Base-by-base conservation (phyloP, 1,140 invertebrate genomes). In the Monochamus saltuarius region DNA sequence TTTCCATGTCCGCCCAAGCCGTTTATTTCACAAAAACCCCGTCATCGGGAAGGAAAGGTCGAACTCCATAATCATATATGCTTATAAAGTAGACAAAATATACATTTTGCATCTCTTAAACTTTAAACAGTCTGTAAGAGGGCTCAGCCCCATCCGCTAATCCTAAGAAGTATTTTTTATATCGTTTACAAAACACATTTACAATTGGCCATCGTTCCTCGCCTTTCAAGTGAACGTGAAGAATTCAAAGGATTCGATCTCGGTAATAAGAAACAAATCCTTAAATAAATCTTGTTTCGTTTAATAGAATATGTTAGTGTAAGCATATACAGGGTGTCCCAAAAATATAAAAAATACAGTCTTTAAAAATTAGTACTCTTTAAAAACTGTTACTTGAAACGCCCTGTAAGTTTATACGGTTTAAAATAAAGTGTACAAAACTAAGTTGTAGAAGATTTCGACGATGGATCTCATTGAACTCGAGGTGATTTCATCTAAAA, bases 401-500 rank as follows among this genome's bases (percentile, higher is more conserved):
- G 6, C 22, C 22, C 22, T 29, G 6, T 29, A 29, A 2, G 6
- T 29, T 6, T 2, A 29, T 29, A 3, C 6, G 6, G 22, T 29
- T 29, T 6, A 29, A 3, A 29, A 29, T 29, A 29, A 29, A 29
- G 22, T 6, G 6, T 29, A 29, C 22, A 29, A 29, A 29, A 29
- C 6, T 29, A 29, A 29, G 22, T 29, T 29, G 22, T 29, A 29
- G 22, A 29, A 29, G 22, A 29, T 54, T 54, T 43, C 43, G 58
- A 43, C 56, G 46, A 59, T 51, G 35, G 49, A 51, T 51, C 22
- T 29, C 47, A 40, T 60, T 60, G 58, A 60, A 60, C 58, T 60
- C 46, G 50, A 60, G 58, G 58, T 54, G 58, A 60, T 60, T 60
- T 54, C 40, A 60, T 60, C 54, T 60, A 60, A 60, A 60, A 57